Evolutionary conservation across 2,888 invertebrate genomes (phyloP), one percentile per base, ranked within the genome.

Genomic region (Stenodera caucasica): DNA sequence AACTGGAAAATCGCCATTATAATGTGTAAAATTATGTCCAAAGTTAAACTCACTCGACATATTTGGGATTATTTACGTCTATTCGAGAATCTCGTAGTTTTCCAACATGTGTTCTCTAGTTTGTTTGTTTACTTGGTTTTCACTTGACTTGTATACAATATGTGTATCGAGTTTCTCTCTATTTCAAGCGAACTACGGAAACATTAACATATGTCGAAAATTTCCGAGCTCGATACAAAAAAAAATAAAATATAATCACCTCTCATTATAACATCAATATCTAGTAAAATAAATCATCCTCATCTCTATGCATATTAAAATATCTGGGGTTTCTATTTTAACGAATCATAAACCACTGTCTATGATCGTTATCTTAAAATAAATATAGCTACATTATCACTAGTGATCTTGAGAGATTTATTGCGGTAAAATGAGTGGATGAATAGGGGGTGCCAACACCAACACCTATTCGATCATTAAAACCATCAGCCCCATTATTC

Each of bases 371-470:
- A 52, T 52, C 52, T 52, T 18, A 11, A 32, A 21, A 52, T 52
- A 52, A 52, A 52, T 52, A 52, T 33, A 33, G 32, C 52, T 21
- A 33, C 33, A 52, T 52, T 52, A 52, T 52, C 52, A 33, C 32
- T 15, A 11, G 45, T 15, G 8, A 52, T 52, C 52, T 52, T 21
- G 52, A 33, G 15, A 52, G 52, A 52, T 52, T 52, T 52, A 52
- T 52, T 52, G 15, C 29, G 52, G 7, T 8, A 2, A 45, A 52
- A 52, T 52, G 52, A 32, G 33, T 33, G 18, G 32, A 30, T 32
- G 52, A 32, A 8, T 14, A 3, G 4, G 12, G 3, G 45, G 45
- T 21, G 18, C 21, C 21, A 21, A 21, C 9, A 4, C 21, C 21
- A 21, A 45, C 45, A 45, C 45, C 45, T 21, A 45, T 9, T 15